Conservation (phyloP, 1,140 invertebrate genomes). For the Pogonus chalceus region DNA sequence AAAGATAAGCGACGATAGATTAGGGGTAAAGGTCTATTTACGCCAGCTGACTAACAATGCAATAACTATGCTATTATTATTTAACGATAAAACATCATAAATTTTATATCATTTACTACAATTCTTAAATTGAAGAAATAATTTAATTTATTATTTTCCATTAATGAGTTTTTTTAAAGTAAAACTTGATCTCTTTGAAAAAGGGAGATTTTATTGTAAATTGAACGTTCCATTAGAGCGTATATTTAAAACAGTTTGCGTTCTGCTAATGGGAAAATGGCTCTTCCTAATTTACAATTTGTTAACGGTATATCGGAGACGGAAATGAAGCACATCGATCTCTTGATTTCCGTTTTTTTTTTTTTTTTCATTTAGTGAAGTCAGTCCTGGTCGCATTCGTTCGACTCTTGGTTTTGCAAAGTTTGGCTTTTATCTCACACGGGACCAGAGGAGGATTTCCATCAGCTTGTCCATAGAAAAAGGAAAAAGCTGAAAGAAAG, state of each 20-base stretch:
- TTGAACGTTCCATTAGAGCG: too few relatives aligned
- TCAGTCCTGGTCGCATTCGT: neutral
- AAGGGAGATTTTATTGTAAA: too few relatives aligned
- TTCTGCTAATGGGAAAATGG: slow-evolving; percentile 3
- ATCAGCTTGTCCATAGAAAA: slow-evolving; percentile 1
- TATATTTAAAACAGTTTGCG: neutral
- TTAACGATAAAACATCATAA: too few relatives aligned
- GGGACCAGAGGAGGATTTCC: neutral
- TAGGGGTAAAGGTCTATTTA: too few relatives aligned
- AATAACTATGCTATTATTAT: too few relatives aligned
- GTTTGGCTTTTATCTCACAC: neutral
- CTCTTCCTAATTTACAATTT: slow-evolving; percentile 4
- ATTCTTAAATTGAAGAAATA: too few relatives aligned
- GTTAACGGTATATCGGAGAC: slow-evolving; percentile 6
- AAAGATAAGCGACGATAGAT: too few relatives aligned
- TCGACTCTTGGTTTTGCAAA: neutral
- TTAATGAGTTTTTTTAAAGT: too few relatives aligned
- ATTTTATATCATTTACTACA: too few relatives aligned
- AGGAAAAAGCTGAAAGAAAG: neutral
- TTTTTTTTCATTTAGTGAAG: neutral
- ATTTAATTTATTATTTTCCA: too few relatives aligned
- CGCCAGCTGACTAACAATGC: neutral
- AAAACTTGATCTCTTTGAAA: too few relatives aligned
- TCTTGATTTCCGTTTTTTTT: neutral
- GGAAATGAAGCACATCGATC: slow-evolving; percentile 3